Conservation (phyloP, 2,113 vertebrate genomes). For the Zootoca vivipara region DNA sequence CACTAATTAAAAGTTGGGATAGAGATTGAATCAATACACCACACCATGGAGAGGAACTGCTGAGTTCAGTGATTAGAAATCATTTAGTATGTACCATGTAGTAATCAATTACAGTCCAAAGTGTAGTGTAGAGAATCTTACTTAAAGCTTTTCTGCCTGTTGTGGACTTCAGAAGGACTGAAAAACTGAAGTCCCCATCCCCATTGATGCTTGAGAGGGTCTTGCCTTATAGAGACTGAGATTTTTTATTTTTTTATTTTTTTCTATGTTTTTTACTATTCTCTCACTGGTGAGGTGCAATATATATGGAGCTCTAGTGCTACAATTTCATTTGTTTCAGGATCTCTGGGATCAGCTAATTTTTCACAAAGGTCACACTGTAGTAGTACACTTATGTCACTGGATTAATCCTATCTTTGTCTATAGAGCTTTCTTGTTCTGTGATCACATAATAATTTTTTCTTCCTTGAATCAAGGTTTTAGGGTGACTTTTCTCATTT, state of each 20-base stretch:
- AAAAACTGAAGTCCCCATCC: neutral
- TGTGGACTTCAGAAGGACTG: neutral
- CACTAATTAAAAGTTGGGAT: neutral
- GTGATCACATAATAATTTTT: neutral
- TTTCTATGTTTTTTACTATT: neutral
- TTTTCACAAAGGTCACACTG: neutral
- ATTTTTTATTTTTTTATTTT: neutral
- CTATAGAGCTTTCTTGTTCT: neutral
- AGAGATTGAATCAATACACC: neutral
- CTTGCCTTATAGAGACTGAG: neutral
- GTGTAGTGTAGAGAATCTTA: neutral
- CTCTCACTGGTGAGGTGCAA: neutral
- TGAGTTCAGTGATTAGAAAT: constrained; percentile 1
- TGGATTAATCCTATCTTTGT: neutral
- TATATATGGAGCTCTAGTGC: neutral
- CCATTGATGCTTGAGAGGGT: neutral
- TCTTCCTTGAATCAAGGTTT: neutral
- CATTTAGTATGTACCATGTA: neutral
- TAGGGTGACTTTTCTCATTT: neutral
- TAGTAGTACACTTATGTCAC: neutral
- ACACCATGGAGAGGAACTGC: neutral
- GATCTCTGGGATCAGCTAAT: neutral
- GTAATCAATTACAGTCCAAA: neutral
- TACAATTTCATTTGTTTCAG: neutral
- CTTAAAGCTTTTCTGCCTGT: neutral